Evolutionary conservation across 2,888 invertebrate species (phyloP).

Genomic region (Pharmacophagus antenor): DNA sequence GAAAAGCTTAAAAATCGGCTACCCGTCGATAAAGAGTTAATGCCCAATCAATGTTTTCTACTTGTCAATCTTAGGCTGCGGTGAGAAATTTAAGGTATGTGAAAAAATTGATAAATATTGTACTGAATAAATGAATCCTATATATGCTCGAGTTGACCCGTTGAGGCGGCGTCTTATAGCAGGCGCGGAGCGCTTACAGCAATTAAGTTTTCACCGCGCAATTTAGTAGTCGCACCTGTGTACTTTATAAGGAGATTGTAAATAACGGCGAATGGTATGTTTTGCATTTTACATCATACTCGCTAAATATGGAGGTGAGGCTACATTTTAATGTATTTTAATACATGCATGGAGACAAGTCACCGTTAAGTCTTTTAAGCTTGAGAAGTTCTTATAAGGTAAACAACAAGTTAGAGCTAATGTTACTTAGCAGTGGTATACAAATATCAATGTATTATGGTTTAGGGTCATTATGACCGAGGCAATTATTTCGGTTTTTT

Average conservation of each 20-base stretch:
- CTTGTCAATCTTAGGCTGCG: too few relatives aligned
- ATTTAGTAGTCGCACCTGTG: slow-evolving; percentile 59
- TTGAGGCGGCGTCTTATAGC: slow-evolving; percentile 12
- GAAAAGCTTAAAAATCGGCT: too few relatives aligned
- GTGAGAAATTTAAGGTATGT: too few relatives aligned
- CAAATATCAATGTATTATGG: too few relatives aligned
- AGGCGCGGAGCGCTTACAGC: slow-evolving; percentile 32
- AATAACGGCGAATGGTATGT: slow-evolving; percentile 15
- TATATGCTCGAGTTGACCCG: slow-evolving; percentile 9
- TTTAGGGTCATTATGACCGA: too few relatives aligned
- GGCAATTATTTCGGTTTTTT: too few relatives aligned
- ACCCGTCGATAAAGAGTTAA: too few relatives aligned
- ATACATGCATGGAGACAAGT: neutral
- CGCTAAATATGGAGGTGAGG: neutral
- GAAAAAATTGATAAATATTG: neutral
- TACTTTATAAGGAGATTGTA: slow-evolving; percentile 51
- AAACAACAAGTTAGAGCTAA: too few relatives aligned
- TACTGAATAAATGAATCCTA: neutral
- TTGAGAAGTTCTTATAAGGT: too few relatives aligned
- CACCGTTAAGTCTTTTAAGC: neutral
- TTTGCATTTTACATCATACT: slow-evolving; percentile 13
- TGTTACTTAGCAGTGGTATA: too few relatives aligned
- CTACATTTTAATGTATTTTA: neutral
- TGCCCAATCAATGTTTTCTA: too few relatives aligned
- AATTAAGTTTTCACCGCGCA: slow-evolving; percentile 57